Evolutionary conservation across 2,113 vertebrate species (phyloP), one percentile per base, ranked within the genome.

Genomic region (Saguinus imperator): DNA sequence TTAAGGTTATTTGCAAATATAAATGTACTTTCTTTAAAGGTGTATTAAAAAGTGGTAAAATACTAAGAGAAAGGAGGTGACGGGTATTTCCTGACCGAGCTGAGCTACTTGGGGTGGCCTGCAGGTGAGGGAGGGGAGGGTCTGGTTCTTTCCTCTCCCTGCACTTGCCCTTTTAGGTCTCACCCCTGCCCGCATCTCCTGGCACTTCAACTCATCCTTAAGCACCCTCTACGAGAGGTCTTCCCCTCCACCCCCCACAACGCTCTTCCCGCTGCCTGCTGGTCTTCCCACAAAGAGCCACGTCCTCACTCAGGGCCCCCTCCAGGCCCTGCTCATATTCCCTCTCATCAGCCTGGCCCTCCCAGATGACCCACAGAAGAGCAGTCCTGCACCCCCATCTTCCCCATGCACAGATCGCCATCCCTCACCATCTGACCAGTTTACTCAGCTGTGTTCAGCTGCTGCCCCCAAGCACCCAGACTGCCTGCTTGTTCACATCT

Each of bases 391-490:
- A 9, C n/a, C 29, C 18, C 21, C 12, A 1, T 9, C 17, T 1
- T 23, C 64, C 27, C 2, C 35, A 11, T 2, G 17, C 45, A 40
- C 5, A 0, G 2, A 10, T 21, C 35, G 3, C 48, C 14, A 14
- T 64, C 61, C 5, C 61, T 64, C 27, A 64, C 61, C 27, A 13
- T 40, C 91, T 3, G 35, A 32, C 40, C 45, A 1, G 2, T 23
- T 7, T 40, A 6, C 8, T 0, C 18, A 8, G 32, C 29, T 37
- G 8, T 8, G 0, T 1, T 57, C 25, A 8, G 12, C 37, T 55
- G 16, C 40, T 35, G 10, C 37, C 29, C 72, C 17, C 23, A 27
- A 9, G 21, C 29, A 17, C 37, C 12, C 6, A 1, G 5, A 9
- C 40, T 8, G 25, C 11, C 12, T 58, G 18, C 37, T 58, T 16